A percentile compares a stretch with the other conserved stretches of the same genome.
Conservation (phyloP, 2,113 vertebrate species). For the Cyphomyrus discorhynchus region DNA sequence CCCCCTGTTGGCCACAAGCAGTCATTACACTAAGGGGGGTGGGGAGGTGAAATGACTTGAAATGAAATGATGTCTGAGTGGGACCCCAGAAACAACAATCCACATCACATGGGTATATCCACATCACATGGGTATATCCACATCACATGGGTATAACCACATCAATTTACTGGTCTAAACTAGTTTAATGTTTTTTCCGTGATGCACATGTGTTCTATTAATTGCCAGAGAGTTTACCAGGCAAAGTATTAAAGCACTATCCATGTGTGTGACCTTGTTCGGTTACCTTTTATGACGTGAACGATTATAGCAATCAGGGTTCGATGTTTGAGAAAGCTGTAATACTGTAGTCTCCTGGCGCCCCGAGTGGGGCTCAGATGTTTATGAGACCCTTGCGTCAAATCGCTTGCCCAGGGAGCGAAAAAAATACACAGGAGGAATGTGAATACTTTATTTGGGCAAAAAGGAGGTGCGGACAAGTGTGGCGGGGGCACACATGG, state of each 20-base stretch:
- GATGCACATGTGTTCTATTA: neutral
- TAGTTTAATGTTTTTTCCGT: neutral
- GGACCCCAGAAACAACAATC: neutral
- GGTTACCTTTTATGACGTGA: neutral
- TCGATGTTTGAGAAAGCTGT: neutral
- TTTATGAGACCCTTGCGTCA: constrained; percentile 15
- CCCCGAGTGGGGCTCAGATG: neutral
- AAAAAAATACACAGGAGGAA: constrained; percentile 54
- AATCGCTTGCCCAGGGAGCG: constrained; percentile 29
- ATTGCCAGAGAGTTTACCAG: neutral
- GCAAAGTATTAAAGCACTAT: neutral
- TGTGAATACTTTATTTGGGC: constrained; percentile 74
- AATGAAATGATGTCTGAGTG: neutral
- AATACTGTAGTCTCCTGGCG: neutral
- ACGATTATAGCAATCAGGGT: neutral
- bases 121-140: no score
- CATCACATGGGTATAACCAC: neutral
- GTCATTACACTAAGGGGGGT: neutral
- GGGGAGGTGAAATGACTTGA: neutral
- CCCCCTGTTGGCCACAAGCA: no score
- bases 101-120: neutral
- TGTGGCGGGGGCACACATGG: constrained; percentile 23
- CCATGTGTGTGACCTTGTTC: neutral
- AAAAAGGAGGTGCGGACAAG: constrained; percentile 48
- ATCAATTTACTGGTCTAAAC: neutral